Conservation (phyloP, 2,888 invertebrate genomes). For the Aphodius sticticus region DNA sequence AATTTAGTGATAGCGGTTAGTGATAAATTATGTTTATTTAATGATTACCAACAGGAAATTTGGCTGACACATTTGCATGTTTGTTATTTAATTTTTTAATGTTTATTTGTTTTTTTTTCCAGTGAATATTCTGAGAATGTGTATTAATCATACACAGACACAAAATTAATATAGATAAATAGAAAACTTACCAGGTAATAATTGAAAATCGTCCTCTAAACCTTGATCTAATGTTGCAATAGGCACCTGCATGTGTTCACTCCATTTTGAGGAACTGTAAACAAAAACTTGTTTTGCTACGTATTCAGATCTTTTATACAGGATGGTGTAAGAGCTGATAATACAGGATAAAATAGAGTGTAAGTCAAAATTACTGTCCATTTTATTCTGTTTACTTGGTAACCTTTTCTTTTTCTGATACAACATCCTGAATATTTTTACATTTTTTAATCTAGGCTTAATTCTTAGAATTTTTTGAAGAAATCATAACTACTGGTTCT, state of each 20-base stretch:
- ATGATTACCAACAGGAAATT: not conserved
- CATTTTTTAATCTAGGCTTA: too few relatives aligned
- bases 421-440: too few relatives aligned
- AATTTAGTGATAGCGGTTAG: not conserved
- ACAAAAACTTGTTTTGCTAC: slow-evolving; percentile 9
- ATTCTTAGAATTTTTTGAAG: too few relatives aligned
- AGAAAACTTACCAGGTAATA: slow-evolving; percentile 63
- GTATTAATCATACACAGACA: not conserved
- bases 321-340: too few relatives aligned
- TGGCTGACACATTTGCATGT: not conserved
- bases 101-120: not conserved
- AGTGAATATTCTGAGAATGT: not conserved
- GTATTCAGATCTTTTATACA: not conserved
- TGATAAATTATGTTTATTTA: not conserved
- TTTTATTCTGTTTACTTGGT: too few relatives aligned
- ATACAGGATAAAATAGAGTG: too few relatives aligned
- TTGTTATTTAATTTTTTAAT: not conserved
- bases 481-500: too few relatives aligned
- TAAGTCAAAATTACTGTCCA: too few relatives aligned
- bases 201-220: slow-evolving; percentile 74
- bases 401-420: too few relatives aligned
- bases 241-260: slow-evolving; percentile 47
- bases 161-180: not conserved
- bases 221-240: slow-evolving; percentile 74
- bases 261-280: slow-evolving; percentile 55